Conservation (phyloP, 2,797 vertebrate species). For the Mastacembelus armatus region DNA sequence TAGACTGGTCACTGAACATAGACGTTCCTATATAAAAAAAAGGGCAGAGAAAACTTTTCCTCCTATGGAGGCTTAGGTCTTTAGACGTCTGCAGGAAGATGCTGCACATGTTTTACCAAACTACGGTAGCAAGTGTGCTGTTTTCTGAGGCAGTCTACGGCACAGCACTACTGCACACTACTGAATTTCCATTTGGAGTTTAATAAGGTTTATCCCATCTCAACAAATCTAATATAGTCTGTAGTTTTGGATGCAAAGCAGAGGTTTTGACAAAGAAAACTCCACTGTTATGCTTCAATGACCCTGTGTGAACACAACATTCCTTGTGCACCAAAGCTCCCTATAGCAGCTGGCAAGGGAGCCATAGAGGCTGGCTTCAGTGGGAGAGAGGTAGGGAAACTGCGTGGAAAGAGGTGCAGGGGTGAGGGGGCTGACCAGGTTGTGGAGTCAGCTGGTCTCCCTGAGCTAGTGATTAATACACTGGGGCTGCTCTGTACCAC, state of each 20-base stretch:
- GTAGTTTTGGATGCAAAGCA: neutral
- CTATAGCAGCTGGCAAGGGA: constrained; percentile 52
- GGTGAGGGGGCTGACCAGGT: constrained; percentile 46
- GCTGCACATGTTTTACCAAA: too few relatives aligned
- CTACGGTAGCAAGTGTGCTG: too few relatives aligned
- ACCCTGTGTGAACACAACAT: constrained; percentile 64
- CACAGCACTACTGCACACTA: too few relatives aligned
- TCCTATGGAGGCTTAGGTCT: too few relatives aligned
- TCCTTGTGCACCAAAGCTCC: constrained; percentile 52
- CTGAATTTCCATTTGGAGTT: too few relatives aligned
- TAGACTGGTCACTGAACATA: too few relatives aligned
- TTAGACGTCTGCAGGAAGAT: too few relatives aligned
- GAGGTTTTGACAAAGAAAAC: constrained; percentile 13
- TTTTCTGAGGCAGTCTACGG: too few relatives aligned
- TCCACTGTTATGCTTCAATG: constrained; percentile 37
- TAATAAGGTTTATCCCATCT: too few relatives aligned
- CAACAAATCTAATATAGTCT: neutral
- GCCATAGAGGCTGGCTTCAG: constrained; percentile 48
- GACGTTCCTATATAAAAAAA: too few relatives aligned
- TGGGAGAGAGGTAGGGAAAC: constrained; percentile 48
- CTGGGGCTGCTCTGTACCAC: constrained; percentile 72
- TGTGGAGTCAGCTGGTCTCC: constrained; percentile 73
- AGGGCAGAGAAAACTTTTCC: too few relatives aligned
- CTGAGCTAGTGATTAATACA: constrained; percentile 78
- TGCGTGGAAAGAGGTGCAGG: constrained; percentile 38